Conservation (phyloP, 2,797 vertebrate species). For the Tragelaphus oryx region DNA sequence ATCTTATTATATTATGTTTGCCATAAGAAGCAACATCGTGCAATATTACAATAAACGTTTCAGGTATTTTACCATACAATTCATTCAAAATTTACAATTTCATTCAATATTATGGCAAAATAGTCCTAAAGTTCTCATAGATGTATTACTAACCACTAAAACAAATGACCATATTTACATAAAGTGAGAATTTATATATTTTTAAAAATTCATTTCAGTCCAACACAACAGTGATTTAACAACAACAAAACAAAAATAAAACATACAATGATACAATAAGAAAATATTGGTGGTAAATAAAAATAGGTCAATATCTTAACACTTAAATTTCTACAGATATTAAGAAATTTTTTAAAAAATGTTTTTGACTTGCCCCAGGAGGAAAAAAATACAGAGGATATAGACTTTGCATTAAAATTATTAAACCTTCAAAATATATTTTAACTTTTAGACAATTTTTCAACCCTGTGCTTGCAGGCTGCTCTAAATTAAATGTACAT, state of each 20-base stretch:
- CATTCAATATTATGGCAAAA: background rate
- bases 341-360: background rate
- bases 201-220: background rate
- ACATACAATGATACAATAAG: background rate
- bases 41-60: background rate
- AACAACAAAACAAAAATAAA: background rate
- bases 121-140: background rate
- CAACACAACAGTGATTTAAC: background rate
- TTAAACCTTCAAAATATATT: background rate
- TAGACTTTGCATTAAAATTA: background rate
- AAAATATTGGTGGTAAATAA: background rate
- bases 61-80: background rate
- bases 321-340: background rate
- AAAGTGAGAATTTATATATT: background rate
- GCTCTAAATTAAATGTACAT: background rate
- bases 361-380: background rate
- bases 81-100: background rate
- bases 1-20: background rate
- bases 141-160: background rate
- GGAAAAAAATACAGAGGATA: background rate
- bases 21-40: background rate
- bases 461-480: background rate
- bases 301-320: background rate
- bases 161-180: background rate
- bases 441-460: background rate